Percentiles rank a stretch among this genome's conserved stretches.
Conservation (phyloP, 2,888 invertebrate genomes). For the Scaeva pyrastri region DNA sequence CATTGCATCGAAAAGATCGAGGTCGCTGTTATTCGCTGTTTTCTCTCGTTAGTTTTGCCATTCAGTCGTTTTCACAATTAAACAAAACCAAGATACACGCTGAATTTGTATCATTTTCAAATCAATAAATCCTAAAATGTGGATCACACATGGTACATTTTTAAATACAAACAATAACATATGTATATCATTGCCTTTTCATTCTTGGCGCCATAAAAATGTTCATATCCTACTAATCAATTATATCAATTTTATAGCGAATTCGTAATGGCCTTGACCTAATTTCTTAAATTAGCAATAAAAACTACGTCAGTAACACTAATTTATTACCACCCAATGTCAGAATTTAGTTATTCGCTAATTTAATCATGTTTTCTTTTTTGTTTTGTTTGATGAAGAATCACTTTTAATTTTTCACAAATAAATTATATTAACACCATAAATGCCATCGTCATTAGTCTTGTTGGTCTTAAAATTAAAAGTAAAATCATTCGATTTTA, state of each 20-base stretch:
- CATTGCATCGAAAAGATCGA: not conserved
- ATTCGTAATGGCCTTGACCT: conserved; percentile 80
- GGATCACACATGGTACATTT: not conserved
- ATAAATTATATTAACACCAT: conserved; percentile 54
- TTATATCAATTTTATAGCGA: too few relatives aligned
- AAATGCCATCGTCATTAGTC: conserved; percentile 28
- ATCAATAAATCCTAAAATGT: conserved; percentile 1
- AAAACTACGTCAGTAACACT: conserved; percentile 55
- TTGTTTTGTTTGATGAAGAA: conserved; percentile 17
- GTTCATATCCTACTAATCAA: conserved; percentile 38
- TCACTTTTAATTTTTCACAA: conserved; percentile 14
- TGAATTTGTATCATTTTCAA: not conserved
- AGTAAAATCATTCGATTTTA: conserved; percentile 31
- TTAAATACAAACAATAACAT: not conserved
- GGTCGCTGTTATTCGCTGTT: not conserved
- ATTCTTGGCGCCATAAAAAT: conserved; percentile 32
- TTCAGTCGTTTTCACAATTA: not conserved
- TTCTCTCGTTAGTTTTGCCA: not conserved
- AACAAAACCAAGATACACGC: not conserved
- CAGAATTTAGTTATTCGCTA: conserved; percentile 36
- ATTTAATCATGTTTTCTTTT: conserved; percentile 41
- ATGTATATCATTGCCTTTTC: conserved; percentile 9
- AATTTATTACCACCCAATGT: conserved; percentile 59
- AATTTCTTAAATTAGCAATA: conserved; percentile 63
- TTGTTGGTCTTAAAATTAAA: conserved; percentile 1